These are phyloP conservation scores for Peromyscus californicus DNA, from an alignment of 2,113 vertebrate species.

Conservation along the genomic window DNA sequence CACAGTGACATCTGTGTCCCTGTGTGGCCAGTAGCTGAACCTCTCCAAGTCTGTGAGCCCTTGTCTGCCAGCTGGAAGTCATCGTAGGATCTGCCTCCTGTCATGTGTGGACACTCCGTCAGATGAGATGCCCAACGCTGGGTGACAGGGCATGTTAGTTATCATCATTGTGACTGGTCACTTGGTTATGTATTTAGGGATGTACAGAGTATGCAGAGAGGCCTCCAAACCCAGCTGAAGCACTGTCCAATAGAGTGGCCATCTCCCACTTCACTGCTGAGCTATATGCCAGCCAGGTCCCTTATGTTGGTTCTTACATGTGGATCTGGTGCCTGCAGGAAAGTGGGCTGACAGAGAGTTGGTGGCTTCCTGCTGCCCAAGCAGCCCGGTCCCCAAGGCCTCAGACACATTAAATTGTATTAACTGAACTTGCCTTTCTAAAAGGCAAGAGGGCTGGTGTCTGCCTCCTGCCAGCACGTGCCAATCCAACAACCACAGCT, in stretches of 20 bases:
- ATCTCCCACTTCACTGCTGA: neutral
- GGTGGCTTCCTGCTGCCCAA: constrained; percentile 42
- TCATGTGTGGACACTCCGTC: neutral
- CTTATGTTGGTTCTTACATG: neutral
- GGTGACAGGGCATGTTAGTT: accelerated
- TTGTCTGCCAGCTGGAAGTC: neutral
- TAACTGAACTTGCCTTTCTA: neutral
- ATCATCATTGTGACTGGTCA: neutral
- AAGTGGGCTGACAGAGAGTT: constrained; percentile 50
- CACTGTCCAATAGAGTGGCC: neutral
- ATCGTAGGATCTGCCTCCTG: neutral
- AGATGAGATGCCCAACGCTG: neutral
- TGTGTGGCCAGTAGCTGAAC: neutral
- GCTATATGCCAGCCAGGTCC: neutral
- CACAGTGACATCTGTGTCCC: neutral
- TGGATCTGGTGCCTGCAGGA: neutral
- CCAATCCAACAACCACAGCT: neutral
- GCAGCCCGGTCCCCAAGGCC: constrained; percentile 16
- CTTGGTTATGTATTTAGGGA: neutral
- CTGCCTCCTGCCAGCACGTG: neutral
- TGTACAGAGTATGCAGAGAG: neutral
- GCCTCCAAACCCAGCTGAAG: neutral
- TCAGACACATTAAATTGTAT: constrained; percentile 45
- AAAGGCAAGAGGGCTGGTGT: neutral
- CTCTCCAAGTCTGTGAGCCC: neutral